Conservation (phyloP, 2,888 invertebrate genomes). For the Polydrusus pterygomalis region DNA sequence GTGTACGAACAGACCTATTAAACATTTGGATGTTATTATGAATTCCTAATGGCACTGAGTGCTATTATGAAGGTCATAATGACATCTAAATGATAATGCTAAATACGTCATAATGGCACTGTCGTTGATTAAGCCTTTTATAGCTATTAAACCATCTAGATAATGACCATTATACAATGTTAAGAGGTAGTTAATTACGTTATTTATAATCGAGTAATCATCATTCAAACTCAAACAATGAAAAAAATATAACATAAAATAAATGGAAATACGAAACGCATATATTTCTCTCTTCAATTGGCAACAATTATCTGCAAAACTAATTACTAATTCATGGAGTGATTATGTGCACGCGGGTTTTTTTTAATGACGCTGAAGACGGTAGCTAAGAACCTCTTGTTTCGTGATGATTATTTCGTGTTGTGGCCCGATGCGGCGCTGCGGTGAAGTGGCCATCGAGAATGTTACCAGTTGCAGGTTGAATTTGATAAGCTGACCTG, state of each 20-base stretch:
- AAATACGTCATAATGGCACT: too few relatives aligned
- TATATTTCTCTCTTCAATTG: slow-evolving; percentile 8
- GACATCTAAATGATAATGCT: too few relatives aligned
- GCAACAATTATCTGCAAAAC: slow-evolving; percentile 27
- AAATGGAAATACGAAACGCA: slow-evolving; percentile 17
- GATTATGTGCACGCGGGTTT: slow-evolving; percentile 39
- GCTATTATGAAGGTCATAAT: too few relatives aligned
- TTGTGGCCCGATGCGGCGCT: slow-evolving; percentile 2
- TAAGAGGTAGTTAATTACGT: neutral
- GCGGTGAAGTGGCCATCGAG: neutral
- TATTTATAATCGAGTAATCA: neutral
- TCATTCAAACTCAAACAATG: neutral
- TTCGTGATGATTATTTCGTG: slow-evolving; percentile 27
- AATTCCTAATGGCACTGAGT: too few relatives aligned
- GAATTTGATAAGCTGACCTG: too few relatives aligned
- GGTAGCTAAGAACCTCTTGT: slow-evolving; percentile 39
- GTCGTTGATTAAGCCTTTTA: too few relatives aligned
- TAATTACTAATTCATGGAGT: slow-evolving; percentile 13
- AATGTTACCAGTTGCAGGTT: neutral
- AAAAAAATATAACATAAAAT: neutral
- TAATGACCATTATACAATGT: too few relatives aligned
- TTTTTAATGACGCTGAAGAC: slow-evolving; percentile 34
- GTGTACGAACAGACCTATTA: too few relatives aligned
- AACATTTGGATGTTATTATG: too few relatives aligned
- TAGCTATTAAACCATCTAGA: too few relatives aligned